Base-by-base conservation (phyloP, 2,888 invertebrate species). In the Andrena dorsata region DNA sequence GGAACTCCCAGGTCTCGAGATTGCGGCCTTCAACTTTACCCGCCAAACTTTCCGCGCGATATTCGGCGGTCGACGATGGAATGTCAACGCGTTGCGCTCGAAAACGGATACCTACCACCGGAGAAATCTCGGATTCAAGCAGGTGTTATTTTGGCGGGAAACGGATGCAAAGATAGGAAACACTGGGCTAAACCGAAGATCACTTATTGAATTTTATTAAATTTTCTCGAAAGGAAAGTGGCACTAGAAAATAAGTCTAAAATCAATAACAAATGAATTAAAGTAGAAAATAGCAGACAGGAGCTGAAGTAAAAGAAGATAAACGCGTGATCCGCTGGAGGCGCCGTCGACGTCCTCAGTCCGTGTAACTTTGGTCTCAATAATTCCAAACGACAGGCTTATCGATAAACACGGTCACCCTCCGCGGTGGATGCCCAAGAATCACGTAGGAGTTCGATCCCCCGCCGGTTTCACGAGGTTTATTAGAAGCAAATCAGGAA, bases 401-500 rank as follows among this genome's bases (percentile, higher is more conserved):
- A 76, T 83, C 83, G 78, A 83, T 86, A 71, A 76, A 73, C 60
- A 76, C 60, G 51, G 58, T 56, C 64, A 70, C 61, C 51, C 10
- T 32, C n/a, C 60, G 58, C 41, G 28, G 53, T 30, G 20, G 30
- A 61, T 60, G 47, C 68, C 28, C 30, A 30, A 23, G 58, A 63
- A 81, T 76, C 75, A 74, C 76, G 51, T 53, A 68, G 28, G 69
- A 75, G 83, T 86, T 84, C 86, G 87, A 88, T 88, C 85, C 76
- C 85, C 84, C 60, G 79, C 82, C 85, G 87, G 83, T 91, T 91
- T 91, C 90, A 90, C 89, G 88, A 13, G 89, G 91, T 92, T 93
- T 93, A 93, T 93, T 92, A 92, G 92, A 91, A 92, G 93, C 90
- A 91, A 93, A 93, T 93, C 92, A 91, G 90, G 86, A 88, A 85